phyloP scores from a whole-genome alignment of 2,113 vertebrate genomes.

The Alaudala cheleensis region DNA sequence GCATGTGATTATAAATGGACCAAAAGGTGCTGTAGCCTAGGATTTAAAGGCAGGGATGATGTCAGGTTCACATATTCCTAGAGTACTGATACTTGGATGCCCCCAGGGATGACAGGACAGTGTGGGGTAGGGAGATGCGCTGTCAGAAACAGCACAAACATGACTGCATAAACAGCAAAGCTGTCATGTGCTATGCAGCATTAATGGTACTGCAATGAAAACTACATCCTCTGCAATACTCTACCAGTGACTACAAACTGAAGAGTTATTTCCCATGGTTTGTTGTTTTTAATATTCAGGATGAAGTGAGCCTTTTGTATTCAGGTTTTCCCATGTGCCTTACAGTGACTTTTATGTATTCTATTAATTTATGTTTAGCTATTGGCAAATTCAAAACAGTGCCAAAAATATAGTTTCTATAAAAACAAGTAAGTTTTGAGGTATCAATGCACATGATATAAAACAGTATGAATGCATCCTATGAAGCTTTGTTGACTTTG shows the following conservation, averaged over 20 bases:
- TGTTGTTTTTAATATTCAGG: neutral
- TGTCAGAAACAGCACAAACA: rapidly evolving
- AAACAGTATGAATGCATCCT: neutral
- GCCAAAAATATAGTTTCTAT: neutral
- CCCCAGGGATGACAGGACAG: neutral
- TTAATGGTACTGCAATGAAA: neutral
- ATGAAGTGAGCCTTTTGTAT: neutral
- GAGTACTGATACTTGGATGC: neutral
- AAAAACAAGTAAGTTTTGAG: neutral
- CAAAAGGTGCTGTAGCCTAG: neutral
- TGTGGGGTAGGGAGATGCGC: neutral
- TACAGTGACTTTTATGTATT: neutral
- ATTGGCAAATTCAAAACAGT: neutral
- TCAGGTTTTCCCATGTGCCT: neutral
- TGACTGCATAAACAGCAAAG: neutral
- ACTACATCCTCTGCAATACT: neutral
- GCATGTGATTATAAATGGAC: neutral
- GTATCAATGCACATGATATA: neutral
- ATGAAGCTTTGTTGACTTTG: neutral
- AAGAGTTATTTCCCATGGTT: neutral
- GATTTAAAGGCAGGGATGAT: neutral
- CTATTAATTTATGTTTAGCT: neutral
- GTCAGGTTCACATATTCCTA: no score
- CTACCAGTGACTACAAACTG: neutral
- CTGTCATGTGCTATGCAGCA: neutral